phyloP scores from a whole-genome alignment of 2,113 vertebrate genomes.

The Arothron firmamentum region DNA sequence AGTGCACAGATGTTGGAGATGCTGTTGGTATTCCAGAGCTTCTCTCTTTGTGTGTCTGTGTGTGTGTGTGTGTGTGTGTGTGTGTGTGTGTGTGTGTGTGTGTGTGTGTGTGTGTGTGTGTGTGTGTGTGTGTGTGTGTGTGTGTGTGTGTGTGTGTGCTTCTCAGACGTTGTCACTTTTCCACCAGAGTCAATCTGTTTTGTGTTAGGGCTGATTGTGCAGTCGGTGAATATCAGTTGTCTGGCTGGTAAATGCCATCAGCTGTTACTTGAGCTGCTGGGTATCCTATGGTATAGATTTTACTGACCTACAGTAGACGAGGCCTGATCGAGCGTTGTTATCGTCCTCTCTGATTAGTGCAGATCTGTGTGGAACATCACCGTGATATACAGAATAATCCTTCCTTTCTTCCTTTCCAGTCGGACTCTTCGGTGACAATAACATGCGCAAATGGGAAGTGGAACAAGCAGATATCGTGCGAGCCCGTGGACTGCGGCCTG shows the following conservation, averaged over 20 bases:
- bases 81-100: slow-evolving; percentile 2
- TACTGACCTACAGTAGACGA: slow-evolving; percentile 40
- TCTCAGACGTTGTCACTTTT: slow-evolving; percentile 41
- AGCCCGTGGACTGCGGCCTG: slow-evolving; percentile 92
- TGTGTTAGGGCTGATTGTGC: slow-evolving; percentile 56
- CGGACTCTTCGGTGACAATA: slow-evolving; percentile 79
- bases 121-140: background rate
- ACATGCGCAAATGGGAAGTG: slow-evolving; percentile 92
- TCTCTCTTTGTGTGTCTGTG: background rate
- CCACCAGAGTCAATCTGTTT: slow-evolving; percentile 59
- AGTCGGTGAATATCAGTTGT: slow-evolving; percentile 60
- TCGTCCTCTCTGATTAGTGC: slow-evolving; percentile 32
- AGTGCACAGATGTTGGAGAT: slow-evolving; percentile 1
- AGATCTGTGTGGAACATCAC: too few relatives aligned
- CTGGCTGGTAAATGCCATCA: slow-evolving; percentile 52
- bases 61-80: background rate
- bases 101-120: background rate
- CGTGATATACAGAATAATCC: background rate
- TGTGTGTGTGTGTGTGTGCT: slow-evolving; percentile 13
- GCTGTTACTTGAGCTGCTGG: slow-evolving; percentile 58
- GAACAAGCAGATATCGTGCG: slow-evolving; percentile 91
- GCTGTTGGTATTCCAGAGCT: slow-evolving; percentile 18
- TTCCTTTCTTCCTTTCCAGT: slow-evolving; percentile 60
- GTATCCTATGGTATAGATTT: slow-evolving; percentile 29
- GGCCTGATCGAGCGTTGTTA: slow-evolving; percentile 35